phyloP scores from a whole-genome alignment of 2,888 invertebrate genomes.

The Sepioteuthis lessoniana region DNA sequence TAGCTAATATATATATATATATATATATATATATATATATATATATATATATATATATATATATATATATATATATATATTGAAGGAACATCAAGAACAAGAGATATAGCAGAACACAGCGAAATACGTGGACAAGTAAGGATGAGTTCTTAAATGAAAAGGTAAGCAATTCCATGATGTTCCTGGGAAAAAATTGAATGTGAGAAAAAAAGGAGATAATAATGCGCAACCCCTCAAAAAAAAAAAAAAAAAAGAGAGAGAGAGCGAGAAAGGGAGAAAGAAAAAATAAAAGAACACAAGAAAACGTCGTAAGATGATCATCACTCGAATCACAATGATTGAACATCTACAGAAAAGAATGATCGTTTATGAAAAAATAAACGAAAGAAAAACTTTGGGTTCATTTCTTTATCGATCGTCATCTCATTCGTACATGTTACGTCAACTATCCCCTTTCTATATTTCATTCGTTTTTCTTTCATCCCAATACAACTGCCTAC shows the following conservation, averaged over 20 bases:
- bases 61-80: too few relatives aligned
- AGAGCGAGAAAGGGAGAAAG: neutral
- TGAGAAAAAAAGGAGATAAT: neutral
- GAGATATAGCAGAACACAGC: too few relatives aligned
- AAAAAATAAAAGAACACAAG: neutral
- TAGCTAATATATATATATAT: too few relatives aligned
- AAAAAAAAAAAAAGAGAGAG: too few relatives aligned
- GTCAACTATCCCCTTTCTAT: neutral
- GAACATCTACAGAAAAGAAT: neutral
- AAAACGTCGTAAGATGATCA: neutral
- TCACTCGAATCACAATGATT: neutral
- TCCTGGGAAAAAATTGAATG: too few relatives aligned
- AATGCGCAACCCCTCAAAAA: neutral
- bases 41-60: too few relatives aligned
- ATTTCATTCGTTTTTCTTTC: neutral
- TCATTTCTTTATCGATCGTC: neutral
- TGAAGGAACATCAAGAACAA: too few relatives aligned
- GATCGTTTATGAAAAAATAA: neutral
- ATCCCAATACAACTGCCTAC: neutral
- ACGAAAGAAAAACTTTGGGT: neutral
- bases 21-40: too few relatives aligned
- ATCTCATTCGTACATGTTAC: neutral
- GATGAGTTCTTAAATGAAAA: too few relatives aligned
- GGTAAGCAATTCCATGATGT: too few relatives aligned
- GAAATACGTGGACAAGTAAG: too few relatives aligned